phyloP scores from a whole-genome alignment of 1,140 invertebrate species.

The Magallana angulata region DNA sequence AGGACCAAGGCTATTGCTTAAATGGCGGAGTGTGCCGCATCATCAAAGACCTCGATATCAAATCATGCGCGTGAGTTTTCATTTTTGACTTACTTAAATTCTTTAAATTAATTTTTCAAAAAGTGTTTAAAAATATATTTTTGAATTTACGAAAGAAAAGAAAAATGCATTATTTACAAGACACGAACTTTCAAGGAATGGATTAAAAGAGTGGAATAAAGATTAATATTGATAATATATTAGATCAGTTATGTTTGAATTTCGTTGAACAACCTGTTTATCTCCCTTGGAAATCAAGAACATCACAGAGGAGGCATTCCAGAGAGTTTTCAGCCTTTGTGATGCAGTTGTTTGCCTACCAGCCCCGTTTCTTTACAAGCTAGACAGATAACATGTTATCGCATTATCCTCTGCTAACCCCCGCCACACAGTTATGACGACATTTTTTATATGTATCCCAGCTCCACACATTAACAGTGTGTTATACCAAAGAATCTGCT shows the following conservation, averaged over 20 bases:
- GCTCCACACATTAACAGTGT: constrained; percentile 13
- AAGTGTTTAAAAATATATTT: neutral
- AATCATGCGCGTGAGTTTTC: constrained; percentile 40
- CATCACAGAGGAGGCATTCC: neutral
- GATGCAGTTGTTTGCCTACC: neutral
- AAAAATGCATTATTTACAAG: neutral
- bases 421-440: neutral
- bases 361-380: neutral
- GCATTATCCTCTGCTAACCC: neutral
- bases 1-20: constrained; percentile 42
- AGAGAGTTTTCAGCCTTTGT: constrained; percentile 18
- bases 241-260: constrained; percentile 11
- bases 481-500: constrained; percentile 3
- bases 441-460: neutral
- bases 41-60: constrained; percentile 38
- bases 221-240: neutral
- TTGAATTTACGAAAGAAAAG: neutral
- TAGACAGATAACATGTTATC: constrained; percentile 9
- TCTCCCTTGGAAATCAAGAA: neutral
- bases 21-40: constrained; percentile 38
- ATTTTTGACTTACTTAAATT: neutral
- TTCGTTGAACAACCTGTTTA: constrained; percentile 24
- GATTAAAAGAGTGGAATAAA: neutral
- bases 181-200: neutral
- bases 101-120: neutral